A percentile compares a stretch with the other conserved stretches of the same genome.
Conservation (phyloP, 1,140 invertebrate species). For the Tribolium castaneum region DNA sequence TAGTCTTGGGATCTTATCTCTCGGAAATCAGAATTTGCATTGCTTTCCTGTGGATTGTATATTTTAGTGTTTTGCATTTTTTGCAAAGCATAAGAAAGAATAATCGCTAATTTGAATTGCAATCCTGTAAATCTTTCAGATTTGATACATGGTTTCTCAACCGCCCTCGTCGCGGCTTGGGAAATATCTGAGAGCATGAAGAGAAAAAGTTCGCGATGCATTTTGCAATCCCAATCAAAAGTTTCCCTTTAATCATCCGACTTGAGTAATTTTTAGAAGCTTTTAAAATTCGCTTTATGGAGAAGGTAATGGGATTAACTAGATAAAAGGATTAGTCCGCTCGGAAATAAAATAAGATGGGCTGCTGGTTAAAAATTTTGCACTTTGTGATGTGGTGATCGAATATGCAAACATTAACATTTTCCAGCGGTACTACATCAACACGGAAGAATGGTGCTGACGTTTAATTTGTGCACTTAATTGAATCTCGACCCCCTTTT, state of each 20-base stretch:
- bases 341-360: conserved; percentile 30
- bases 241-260: conserved; percentile 47
- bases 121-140: conserved; percentile 60
- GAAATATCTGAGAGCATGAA: conserved; percentile 2
- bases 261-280: conserved; percentile 50
- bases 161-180: neutral
- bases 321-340: conserved; percentile 50
- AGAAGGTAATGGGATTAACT: conserved; percentile 48
- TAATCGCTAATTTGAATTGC: conserved; percentile 61
- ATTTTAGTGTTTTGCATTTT: conserved; percentile 53
- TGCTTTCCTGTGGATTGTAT: conserved; percentile 49
- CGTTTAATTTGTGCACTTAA: conserved; percentile 60
- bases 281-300: conserved; percentile 51
- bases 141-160: conserved; percentile 56
- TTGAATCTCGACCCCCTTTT: conserved; percentile 58
- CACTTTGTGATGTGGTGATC: neutral
- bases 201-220: conserved; percentile 36
- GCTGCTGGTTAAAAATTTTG: neutral
- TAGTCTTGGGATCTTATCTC: conserved; percentile 17
- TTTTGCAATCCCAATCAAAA: conserved; percentile 50
- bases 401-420: conserved; percentile 47
- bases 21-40: conserved; percentile 50
- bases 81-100: conserved; percentile 44
- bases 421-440: conserved; percentile 53
- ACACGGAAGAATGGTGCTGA: conserved; percentile 55